Base-by-base conservation (phyloP, 1,140 invertebrate genomes). In the Watersipora subatra region DNA sequence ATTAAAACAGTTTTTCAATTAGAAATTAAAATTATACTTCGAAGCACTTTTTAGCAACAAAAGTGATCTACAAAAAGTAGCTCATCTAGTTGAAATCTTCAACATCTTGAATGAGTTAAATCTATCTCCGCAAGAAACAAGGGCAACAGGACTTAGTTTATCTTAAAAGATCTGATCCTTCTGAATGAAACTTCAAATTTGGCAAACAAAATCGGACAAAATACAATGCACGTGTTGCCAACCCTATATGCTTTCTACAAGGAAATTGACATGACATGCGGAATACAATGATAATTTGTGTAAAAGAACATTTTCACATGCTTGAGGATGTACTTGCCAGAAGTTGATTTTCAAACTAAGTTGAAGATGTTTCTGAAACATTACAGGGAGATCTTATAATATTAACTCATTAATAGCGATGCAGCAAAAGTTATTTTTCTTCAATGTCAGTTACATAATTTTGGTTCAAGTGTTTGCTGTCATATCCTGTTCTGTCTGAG, bases 1-100 rank as follows among this genome's bases (percentile, higher is more conserved):
- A 66, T 55, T 69, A 24, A 30, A 64, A 19, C 55, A 30, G 24
- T 73, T 73, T 68, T 68, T 73, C 30, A 59, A 27, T 26, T 65
- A 69, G 55, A 57, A 65, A 64, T 58, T 25, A 64, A 65, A 63
- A 65, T 25, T 28, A 12, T 28, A 64, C n/a, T 65, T 65, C 55
- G 64, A 65, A 65, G 59, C 64, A 65, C 64, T 63, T 63, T 65
- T 7, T 28, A 65, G 64, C 64, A 30, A 65, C 63, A 28, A 65
- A 65, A 65, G 20, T 64, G 62, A 65, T 24, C 59, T 65, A 20
- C 27, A 65, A 15, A 65, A 65, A 65, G 63, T 65, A 22, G 64
- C 64, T 20, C 55, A 65, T 28, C 28, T 65, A 3, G 59, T 65
- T 65, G 58, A 64, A n/a, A 65, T 66, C 1, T 66, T 66, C 64